Base-by-base conservation (phyloP, 2,797 vertebrate species). In the Diceros bicornis region DNA sequence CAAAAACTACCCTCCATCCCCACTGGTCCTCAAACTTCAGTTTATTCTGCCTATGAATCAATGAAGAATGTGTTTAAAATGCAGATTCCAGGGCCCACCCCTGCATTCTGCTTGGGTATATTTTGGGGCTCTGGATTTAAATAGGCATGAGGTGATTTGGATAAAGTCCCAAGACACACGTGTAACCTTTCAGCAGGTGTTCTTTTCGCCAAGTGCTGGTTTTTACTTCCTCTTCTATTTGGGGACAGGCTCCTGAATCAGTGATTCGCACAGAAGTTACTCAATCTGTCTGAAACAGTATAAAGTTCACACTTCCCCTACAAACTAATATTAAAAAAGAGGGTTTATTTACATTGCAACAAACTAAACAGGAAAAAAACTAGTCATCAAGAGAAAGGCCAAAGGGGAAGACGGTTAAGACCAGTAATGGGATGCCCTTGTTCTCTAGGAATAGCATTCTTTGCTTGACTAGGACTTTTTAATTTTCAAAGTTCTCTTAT, bases 271-370 rank as follows among this genome's bases (percentile, higher is more conserved):
- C 37, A 41, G 17, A 71, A 93, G 86, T 98, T 94, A 83, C 93
- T 92, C 86, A 96, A 85, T n/a, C 66, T 83, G 62, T 92, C 25
- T 78, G 27, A 85, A 87, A 69, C 55, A 87, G 93, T 68, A 59
- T 82, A 88, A 98, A 98, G 97, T 94, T 86, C 97, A 91, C 72
- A 62, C 25, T 57, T 84, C 52, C 64, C 78, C 64, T 29, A 41
- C 47, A 79, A 6, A 41, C 64, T 72, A 74, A 86, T 13, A 78
- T 25, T 34, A 37, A 27, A 78, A 92, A 83, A 94, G 29, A 37
- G 29, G 32, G 7, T 8, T 79, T 94, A 78, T 96, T 96, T 96
- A 83, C 5, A 93, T 21, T 84, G 86, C 74, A 68, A 89, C 37
- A 59, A 89, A 96, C 13, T 68, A 68, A 59, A 25, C 16, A 52